Evolutionary conservation across 2,888 invertebrate species (phyloP).

Genomic region (Theretra japonica): DNA sequence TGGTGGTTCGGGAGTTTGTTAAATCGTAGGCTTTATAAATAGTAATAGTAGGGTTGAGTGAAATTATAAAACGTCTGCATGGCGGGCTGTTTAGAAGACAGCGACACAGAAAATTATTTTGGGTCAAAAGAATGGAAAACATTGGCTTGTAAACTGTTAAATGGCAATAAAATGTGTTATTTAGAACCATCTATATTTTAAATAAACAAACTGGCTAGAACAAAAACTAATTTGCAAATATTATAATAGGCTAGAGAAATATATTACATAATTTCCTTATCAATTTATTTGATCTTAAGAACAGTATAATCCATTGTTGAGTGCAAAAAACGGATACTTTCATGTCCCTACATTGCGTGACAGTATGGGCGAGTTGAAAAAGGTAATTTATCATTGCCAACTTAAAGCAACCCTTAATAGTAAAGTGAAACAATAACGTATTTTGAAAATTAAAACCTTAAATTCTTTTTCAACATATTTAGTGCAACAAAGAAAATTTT

Average conservation of each 20-base stretch:
- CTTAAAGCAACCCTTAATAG: slow-evolving; percentile 1
- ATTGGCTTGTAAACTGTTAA: too few relatives aligned
- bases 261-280: slow-evolving; percentile 1
- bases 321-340: not conserved
- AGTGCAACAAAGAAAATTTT: not conserved
- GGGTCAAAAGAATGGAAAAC: too few relatives aligned
- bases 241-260: not conserved
- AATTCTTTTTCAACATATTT: not conserved
- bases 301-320: slow-evolving; percentile 4
- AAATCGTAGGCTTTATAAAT: too few relatives aligned
- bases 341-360: not conserved
- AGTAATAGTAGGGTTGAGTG: too few relatives aligned
- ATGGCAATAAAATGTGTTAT: too few relatives aligned
- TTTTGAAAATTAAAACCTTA: not conserved
- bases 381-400: slow-evolving; percentile 12
- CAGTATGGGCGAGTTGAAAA: not conserved
- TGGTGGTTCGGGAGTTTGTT: too few relatives aligned
- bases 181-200: too few relatives aligned
- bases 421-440: slow-evolving; percentile 7
- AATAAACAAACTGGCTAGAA: too few relatives aligned
- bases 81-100: too few relatives aligned
- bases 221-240: not conserved
- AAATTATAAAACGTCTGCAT: too few relatives aligned
- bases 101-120: too few relatives aligned
- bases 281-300: not conserved